Conservation (phyloP, 2,888 invertebrate species). For the Rhamnusium bicolor region DNA sequence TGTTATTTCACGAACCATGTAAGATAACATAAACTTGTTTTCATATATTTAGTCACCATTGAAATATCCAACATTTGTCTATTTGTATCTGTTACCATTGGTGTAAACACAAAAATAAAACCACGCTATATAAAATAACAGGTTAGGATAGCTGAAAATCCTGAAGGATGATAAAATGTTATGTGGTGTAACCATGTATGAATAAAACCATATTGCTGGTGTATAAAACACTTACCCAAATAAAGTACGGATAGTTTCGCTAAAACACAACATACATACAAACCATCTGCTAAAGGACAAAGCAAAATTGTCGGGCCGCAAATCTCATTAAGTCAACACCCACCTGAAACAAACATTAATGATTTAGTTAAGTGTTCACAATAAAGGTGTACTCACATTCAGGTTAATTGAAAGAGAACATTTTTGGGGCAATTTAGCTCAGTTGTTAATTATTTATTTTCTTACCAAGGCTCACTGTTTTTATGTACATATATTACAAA, state of each 20-base stretch:
- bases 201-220: conserved; percentile 3
- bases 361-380: conserved; percentile 40
- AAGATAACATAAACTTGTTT: too few species aligned
- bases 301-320: conserved; percentile 38
- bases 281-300: conserved; percentile 38
- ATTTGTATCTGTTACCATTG: too few species aligned
- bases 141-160: neutral
- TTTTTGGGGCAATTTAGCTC: neutral
- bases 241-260: conserved; percentile 8
- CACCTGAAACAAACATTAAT: conserved; percentile 51
- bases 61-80: too few species aligned
- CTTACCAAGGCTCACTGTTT: neutral
- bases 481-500: neutral
- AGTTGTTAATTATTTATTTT: neutral
- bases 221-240: conserved; percentile 14
- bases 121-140: too few species aligned
- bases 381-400: conserved; percentile 25
- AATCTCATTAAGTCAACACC: conserved; percentile 47
- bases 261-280: conserved; percentile 28
- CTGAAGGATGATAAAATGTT: neutral
- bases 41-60: too few species aligned
- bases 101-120: too few species aligned
- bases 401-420: conserved; percentile 22
- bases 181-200: neutral
- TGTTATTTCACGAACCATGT: too few species aligned